Conservation (phyloP, 2,888 invertebrate species). For the Molorchus minor region DNA sequence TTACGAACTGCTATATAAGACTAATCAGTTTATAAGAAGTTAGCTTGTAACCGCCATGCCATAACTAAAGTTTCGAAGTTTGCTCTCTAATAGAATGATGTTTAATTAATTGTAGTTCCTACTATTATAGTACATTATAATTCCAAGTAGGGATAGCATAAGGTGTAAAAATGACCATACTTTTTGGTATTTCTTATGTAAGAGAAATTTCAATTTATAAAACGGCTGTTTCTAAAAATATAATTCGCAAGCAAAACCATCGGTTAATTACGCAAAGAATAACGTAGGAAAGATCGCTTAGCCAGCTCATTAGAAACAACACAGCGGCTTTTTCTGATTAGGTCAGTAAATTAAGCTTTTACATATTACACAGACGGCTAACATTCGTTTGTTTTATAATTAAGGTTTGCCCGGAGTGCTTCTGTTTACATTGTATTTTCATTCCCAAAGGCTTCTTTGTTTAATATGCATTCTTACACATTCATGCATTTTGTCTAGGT, state of each 20-base stretch:
- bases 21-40: too few relatives aligned
- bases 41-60: too few relatives aligned
- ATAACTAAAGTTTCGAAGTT: too few relatives aligned
- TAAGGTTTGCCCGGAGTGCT: constrained; percentile 30
- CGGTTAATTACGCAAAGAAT: constrained; percentile 32
- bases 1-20: too few relatives aligned
- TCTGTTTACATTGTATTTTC: constrained; percentile 34
- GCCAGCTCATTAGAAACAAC: constrained; percentile 42
- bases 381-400: constrained; percentile 42
- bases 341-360: constrained; percentile 48
- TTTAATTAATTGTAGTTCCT: too few relatives aligned
- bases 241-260: not conserved
- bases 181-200: too few relatives aligned
- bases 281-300: constrained; percentile 38
- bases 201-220: too few relatives aligned
- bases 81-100: too few relatives aligned
- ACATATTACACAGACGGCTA: constrained; percentile 42
- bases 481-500: constrained; percentile 25
- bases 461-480: constrained; percentile 32
- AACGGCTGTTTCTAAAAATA: too few relatives aligned
- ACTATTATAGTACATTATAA: too few relatives aligned
- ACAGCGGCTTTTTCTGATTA: constrained; percentile 45
- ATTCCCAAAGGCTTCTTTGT: constrained; percentile 39
- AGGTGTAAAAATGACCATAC: too few relatives aligned
- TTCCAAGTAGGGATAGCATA: too few relatives aligned